A percentile compares a stretch with the other conserved stretches of the same genome.
Evolutionary conservation across 2,888 invertebrate species (phyloP).

Genomic region (Conus canariensis): DNA sequence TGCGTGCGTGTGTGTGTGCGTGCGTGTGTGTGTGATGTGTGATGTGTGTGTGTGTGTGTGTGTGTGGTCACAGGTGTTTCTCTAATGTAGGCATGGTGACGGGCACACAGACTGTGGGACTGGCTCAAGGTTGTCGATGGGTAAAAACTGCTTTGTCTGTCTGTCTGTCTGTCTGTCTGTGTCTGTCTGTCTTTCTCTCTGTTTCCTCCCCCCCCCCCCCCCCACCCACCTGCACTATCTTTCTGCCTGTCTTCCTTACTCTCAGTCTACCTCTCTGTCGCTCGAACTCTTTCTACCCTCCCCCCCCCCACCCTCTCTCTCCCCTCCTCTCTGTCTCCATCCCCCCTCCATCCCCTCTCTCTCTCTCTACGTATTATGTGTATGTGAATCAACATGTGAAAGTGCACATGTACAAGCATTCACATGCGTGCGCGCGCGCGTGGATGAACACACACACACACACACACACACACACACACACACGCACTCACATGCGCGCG

Average conservation of each 20-base stretch:
- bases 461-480: neutral
- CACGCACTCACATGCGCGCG: neutral
- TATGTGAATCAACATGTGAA: too few species aligned
- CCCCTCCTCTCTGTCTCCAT: neutral
- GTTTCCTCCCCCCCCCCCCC: too few species aligned
- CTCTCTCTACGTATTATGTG: neutral
- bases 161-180: too few species aligned
- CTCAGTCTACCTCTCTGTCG: too few species aligned
- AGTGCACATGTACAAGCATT: too few species aligned
- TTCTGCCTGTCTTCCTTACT: too few species aligned
- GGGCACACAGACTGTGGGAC: conserved; percentile 86
- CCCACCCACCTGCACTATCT: too few species aligned
- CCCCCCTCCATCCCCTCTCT: neutral
- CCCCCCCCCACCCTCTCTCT: neutral
- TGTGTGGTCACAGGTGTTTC: conserved; percentile 78
- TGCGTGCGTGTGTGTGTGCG: neutral
- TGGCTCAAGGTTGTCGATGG: conserved; percentile 80
- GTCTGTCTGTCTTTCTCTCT: too few species aligned
- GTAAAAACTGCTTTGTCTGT: conserved; percentile 49
- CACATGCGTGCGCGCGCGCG: neutral
- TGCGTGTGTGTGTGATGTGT: neutral
- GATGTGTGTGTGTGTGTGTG: neutral
- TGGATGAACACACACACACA: neutral
- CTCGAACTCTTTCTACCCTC: neutral
- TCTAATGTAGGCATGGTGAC: conserved; percentile 88